Conservation (phyloP, 92 coral and sea anemone species). For the Epizoanthus stellaris region DNA sequence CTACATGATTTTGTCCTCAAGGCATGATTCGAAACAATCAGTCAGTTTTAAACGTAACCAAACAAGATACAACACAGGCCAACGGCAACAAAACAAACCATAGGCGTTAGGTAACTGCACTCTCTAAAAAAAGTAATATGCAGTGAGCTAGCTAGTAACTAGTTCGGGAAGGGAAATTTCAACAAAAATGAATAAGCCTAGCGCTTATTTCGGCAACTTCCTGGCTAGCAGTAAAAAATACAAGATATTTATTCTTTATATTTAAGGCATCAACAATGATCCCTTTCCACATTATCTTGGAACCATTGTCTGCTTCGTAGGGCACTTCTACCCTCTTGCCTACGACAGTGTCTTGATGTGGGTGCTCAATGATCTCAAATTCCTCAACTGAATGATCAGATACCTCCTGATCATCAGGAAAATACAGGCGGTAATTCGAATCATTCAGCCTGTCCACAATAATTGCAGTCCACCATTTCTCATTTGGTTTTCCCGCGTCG, state of each 20-base stretch:
- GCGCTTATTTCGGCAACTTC: constrained; percentile 8
- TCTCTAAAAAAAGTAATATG: background rate
- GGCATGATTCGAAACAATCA: background rate
- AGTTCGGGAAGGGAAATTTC: background rate
- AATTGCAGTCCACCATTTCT: constrained; percentile 2
- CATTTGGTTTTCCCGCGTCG: constrained; percentile 11
- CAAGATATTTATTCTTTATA: background rate
- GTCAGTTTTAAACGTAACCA: background rate
- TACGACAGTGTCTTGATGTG: background rate
- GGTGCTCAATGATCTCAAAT: constrained; percentile 13
- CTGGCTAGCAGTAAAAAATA: background rate
- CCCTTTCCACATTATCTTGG: constrained; percentile 15
- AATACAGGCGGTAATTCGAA: constrained; percentile 17
- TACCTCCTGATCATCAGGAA: constrained; percentile 5
- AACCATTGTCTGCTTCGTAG: background rate
- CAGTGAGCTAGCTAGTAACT: background rate
- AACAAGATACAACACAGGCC: background rate
- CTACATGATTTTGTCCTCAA: background rate
- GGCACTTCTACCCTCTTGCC: background rate
- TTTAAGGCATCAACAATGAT: background rate
- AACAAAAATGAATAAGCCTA: background rate
- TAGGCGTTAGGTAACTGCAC: background rate
- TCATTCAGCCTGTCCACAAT: background rate
- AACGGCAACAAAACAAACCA: background rate
- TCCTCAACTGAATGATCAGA: constrained; percentile 17